A percentile compares a stretch with the other conserved stretches of the same genome.
Conservation (phyloP, 2,888 invertebrate species). For the Lamproptera curius region DNA sequence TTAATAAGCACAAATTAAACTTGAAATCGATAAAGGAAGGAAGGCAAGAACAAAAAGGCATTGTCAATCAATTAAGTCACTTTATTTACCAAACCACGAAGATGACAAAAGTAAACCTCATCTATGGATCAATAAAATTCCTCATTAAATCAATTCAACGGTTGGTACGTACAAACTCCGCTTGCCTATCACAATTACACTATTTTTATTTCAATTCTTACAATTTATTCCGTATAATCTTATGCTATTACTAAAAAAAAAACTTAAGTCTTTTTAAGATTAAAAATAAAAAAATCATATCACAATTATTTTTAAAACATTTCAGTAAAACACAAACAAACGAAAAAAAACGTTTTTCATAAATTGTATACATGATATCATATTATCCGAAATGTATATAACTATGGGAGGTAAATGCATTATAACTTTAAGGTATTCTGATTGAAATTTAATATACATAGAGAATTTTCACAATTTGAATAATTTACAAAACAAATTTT, state of each 20-base stretch:
- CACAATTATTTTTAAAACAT: slow-evolving; percentile 14
- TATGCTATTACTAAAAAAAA: slow-evolving; percentile 8
- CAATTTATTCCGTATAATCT: slow-evolving; percentile 8
- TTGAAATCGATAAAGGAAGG: too few relatives aligned
- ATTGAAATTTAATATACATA: slow-evolving; percentile 8
- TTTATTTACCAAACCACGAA: slow-evolving; percentile 74
- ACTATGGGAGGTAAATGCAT: slow-evolving; percentile 10
- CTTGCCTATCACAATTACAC: background rate
- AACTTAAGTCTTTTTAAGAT: slow-evolving; percentile 13
- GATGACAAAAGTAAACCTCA: slow-evolving; percentile 70
- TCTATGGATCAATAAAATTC: slow-evolving; percentile 56
- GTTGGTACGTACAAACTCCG: slow-evolving; percentile 2
- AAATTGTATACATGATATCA: background rate
- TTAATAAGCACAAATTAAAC: too few relatives aligned
- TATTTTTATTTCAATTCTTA: slow-evolving; percentile 1
- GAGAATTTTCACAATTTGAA: slow-evolving; percentile 7
- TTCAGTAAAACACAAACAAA: background rate
- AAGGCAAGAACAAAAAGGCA: slow-evolving; percentile 25
- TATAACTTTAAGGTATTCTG: slow-evolving; percentile 1
- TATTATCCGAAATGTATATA: background rate
- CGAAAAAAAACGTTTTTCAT: background rate
- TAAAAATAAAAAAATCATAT: slow-evolving; percentile 13
- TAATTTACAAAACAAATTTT: slow-evolving; percentile 15
- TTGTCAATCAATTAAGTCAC: slow-evolving; percentile 61
- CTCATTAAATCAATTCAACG: slow-evolving; percentile 14